A percentile compares a stretch with the other conserved stretches of the same genome.
Conservation (phyloP, 2,113 vertebrate species). For the Acrocephalus kingi region DNA sequence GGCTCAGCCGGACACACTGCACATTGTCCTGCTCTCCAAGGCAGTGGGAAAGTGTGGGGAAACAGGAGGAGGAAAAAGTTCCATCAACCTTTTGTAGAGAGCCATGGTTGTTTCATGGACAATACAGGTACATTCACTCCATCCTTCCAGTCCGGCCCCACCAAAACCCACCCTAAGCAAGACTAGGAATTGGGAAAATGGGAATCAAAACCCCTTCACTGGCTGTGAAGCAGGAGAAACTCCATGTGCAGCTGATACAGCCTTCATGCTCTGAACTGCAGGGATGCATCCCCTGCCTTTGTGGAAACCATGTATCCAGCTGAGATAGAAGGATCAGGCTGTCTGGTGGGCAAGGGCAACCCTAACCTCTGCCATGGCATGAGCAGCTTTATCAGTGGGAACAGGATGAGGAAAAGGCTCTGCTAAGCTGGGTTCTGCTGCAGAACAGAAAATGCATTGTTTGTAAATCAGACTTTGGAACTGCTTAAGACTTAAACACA, state of each 20-base stretch:
- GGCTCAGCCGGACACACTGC: not conserved
- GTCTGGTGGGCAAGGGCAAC: not conserved
- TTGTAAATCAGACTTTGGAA: not conserved
- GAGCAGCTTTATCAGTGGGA: not conserved
- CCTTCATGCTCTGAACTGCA: not conserved
- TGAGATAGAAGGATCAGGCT: accelerated
- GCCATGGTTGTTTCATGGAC: not conserved
- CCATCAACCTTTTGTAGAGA: not conserved
- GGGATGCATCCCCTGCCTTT: not conserved
- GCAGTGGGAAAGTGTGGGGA: not conserved
- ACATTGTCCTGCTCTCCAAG: not conserved
- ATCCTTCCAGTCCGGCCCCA: not conserved
- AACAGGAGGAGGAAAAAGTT: not conserved
- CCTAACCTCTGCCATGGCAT: not conserved
- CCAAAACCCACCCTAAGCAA: not conserved
- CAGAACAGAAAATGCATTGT: not conserved
- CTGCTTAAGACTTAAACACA: not conserved
- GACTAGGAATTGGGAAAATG: not conserved
- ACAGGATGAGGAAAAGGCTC: not conserved
- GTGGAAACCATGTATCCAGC: not conserved
- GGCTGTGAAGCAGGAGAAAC: not conserved
- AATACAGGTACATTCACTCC: accelerated
- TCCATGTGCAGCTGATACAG: not conserved
- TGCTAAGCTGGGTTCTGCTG: not conserved
- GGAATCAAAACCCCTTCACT: not conserved